Conservation (phyloP, 92 coral and sea anemone genomes). For the Desmophyllum pertusum region DNA sequence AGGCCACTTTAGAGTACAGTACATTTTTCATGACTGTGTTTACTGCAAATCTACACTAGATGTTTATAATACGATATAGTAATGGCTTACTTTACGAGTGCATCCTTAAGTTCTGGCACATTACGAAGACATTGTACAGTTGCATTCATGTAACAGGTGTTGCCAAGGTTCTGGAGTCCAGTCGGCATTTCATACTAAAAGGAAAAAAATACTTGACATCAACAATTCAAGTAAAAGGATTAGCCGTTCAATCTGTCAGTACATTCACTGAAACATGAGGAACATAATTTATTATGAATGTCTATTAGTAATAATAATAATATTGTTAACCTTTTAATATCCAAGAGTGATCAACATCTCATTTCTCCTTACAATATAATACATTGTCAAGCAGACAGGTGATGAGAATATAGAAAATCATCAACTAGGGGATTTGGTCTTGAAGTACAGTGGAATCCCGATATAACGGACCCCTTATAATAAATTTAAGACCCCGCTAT, state of each 20-base stretch:
- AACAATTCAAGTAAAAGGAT: background rate
- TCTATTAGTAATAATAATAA: background rate
- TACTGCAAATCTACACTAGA: too few species aligned
- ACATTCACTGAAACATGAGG: background rate
- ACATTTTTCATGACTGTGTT: too few species aligned
- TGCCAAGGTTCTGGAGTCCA: conserved; percentile 93
- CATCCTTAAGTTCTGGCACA: conserved; percentile 84
- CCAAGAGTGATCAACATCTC: background rate
- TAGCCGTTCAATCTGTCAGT: background rate
- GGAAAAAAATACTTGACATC: background rate
- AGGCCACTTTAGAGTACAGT: too few species aligned
- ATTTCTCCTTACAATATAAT: background rate
- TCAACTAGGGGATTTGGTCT: too few species aligned
- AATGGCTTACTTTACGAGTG: conserved; percentile 61
- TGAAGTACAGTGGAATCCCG: too few species aligned
- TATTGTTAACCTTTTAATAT: too few species aligned
- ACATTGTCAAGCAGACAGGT: background rate
- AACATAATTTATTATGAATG: too few species aligned
- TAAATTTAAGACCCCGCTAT: too few species aligned
- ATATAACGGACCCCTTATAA: too few species aligned
- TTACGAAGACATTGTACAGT: conserved; percentile 97
- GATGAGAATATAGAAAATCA: too few species aligned
- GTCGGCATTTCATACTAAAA: conserved; percentile 90
- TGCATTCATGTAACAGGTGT: conserved; percentile 99
- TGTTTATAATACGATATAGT: too few species aligned